Evolutionary conservation across 2,888 invertebrate genomes (phyloP).

Genomic region (Argyra leucocephala): DNA sequence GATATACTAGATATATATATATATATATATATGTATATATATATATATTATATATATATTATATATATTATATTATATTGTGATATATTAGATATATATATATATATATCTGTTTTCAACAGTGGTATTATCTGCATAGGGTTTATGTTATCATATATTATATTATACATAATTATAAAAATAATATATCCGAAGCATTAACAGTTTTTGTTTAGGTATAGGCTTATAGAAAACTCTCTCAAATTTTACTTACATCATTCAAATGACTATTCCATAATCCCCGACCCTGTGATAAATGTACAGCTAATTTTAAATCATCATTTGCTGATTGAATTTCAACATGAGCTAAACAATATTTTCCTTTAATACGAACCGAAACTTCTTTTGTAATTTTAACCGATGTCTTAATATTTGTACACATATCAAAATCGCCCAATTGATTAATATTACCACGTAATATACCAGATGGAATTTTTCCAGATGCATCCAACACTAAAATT

Average conservation of each 20-base stretch:
- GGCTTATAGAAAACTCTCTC: no score
- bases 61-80: no score
- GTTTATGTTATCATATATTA: no score
- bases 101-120: no score
- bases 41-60: no score
- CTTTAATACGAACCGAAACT: slow-evolving; percentile 53
- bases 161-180: no score
- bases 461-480: slow-evolving; percentile 61
- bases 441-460: slow-evolving; percentile 60
- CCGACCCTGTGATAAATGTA: slow-evolving; percentile 55
- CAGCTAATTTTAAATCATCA: slow-evolving; percentile 51
- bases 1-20: no score
- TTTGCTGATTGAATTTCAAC: slow-evolving; percentile 53
- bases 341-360: slow-evolving; percentile 59
- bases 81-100: no score
- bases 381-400: slow-evolving; percentile 52
- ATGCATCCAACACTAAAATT: slow-evolving; percentile 57
- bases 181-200: no score
- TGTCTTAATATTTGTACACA: slow-evolving; percentile 50
- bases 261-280: slow-evolving; percentile 54
- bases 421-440: slow-evolving; percentile 62
- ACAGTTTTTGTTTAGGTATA: no score
- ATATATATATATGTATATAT: no score
- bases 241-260: slow-evolving; percentile 49
- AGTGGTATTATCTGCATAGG: no score